Evolutionary conservation across 2,888 invertebrate species (phyloP), one percentile per base, ranked within the genome.

Genomic region (Drosophila niveifrons): DNA sequence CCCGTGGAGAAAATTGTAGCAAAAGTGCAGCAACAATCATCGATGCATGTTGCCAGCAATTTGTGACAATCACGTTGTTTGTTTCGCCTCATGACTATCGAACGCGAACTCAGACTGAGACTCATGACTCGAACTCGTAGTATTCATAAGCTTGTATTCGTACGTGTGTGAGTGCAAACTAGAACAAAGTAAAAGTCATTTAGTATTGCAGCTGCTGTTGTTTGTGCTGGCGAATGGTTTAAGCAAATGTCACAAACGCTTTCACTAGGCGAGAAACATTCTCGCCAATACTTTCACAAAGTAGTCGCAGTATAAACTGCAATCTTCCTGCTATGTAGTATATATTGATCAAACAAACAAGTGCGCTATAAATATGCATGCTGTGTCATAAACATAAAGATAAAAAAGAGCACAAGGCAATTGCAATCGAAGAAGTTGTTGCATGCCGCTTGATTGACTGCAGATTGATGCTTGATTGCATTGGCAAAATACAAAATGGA

Each of bases 1-100:
- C 81, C 86, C 81, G 81, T 51, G 65, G 84, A 83, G 83, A 83
- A 86, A 82, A 82, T 76, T 83, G 66, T 80, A 76, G 68, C 86
- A 79, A 76, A 74, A 86, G 72, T 75, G 70, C 72, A 78, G 46
- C 66, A 58, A 39, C 55, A 62, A 75, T 82, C 69, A 78, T 69
- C 53, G 71, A 68, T 71, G 76, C 69, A 69, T 53, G 65, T 57
- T 44, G 56, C 50, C 34, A 62, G 80, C 87, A 86, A 83, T 86
- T 84, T 86, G 84, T 75, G 84, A 84, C 87, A 83, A 87, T 83
- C 87, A 86, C 64, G 66, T 67, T 75, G 65, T 67, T 66, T 77
- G 69, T 78, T 59, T 56, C 74, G 72, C 65, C 55, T 50, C 46
- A 46, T 41, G 46, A 46, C 56, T 46, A 44, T 44, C 46, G 28